These are phyloP conservation scores for Daboia siamensis DNA, from an alignment of 2,113 vertebrate species.

Conservation along the genomic window DNA sequence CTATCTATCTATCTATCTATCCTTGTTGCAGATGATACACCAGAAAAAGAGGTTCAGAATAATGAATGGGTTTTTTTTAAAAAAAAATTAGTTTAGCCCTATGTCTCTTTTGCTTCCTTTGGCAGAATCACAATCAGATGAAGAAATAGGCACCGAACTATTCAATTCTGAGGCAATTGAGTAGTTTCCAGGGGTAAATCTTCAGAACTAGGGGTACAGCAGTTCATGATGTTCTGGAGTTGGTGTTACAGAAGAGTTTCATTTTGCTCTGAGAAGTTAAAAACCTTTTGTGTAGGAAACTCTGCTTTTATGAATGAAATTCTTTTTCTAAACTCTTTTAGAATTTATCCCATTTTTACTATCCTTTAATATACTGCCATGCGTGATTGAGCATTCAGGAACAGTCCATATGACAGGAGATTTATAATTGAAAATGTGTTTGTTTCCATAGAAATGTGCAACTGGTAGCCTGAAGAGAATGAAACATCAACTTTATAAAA, in stretches of 20 bases:
- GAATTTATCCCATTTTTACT: not conserved
- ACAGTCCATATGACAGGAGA: conserved; percentile 6
- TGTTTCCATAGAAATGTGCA: conserved; percentile 12
- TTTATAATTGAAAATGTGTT: not conserved
- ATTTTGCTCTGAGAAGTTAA: not conserved
- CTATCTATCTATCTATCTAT: too few species aligned
- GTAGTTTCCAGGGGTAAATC: not conserved
- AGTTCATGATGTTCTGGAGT: not conserved
- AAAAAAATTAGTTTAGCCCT: not conserved
- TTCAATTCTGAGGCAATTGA: not conserved
- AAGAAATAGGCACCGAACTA: not conserved
- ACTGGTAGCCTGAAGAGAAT: conserved; percentile 1
- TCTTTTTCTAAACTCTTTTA: not conserved
- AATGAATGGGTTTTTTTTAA: not conserved
- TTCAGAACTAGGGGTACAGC: not conserved
- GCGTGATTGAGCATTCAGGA: not conserved
- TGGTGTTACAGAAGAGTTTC: not conserved
- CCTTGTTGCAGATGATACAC: not conserved
- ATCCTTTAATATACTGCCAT: not conserved
- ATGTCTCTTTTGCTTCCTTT: not conserved
- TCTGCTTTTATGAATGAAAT: not conserved
- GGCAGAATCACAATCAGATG: not conserved
- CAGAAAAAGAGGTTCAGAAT: not conserved
- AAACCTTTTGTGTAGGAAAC: not conserved
- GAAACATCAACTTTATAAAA: not conserved